Base-by-base conservation (phyloP, 2,797 vertebrate genomes). In the Syngnathus acus region DNA sequence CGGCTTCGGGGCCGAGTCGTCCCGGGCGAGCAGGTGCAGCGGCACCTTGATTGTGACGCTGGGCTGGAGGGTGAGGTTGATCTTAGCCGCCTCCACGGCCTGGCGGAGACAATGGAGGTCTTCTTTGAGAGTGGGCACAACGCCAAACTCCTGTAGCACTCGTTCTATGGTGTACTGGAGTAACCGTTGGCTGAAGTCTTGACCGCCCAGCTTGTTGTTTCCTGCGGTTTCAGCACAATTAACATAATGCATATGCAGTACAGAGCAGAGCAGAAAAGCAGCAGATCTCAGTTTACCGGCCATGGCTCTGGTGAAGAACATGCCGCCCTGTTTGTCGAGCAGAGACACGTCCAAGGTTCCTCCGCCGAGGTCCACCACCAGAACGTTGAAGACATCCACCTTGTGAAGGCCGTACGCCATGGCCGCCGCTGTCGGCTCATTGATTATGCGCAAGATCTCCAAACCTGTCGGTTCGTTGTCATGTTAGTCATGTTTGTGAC, bases 341-440 rank as follows among this genome's bases (percentile, higher is more conserved):
- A 99, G 85, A 26, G 97, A 98, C 40, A 99, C 97, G 1, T 99
- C 97, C 68, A 98, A 84, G 0, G 97, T 99, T 74, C 97, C 97
- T 82, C 97, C 97, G 1, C 97, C 97, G 43, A 99, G 87, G 83
- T 99, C 97, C 65, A 99, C 96, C 76, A 99, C 97, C 85, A 99
- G 83, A 69, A 99, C 97, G 1, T 97, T 93, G 67, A 93, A 94
- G 66, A 99, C 97, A 0, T 99, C 93, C 50, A 81, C 93, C 75
- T 96, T 98, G 85, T 99, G 97, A 40, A 99, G 92, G 11, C 97
- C 97, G 8, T 98, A 99, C 4, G 97, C 97, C 97, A 99, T 95
- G 5, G 97, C 97, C 40, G 97, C 97, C 5, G 97, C 97, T 0
- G 97, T 99, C 58, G 97, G 97, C 73, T 99, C 97, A 9, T 93